phyloP scores from a whole-genome alignment of 2,113 vertebrate genomes.

The Capricornis sumatraensis region DNA sequence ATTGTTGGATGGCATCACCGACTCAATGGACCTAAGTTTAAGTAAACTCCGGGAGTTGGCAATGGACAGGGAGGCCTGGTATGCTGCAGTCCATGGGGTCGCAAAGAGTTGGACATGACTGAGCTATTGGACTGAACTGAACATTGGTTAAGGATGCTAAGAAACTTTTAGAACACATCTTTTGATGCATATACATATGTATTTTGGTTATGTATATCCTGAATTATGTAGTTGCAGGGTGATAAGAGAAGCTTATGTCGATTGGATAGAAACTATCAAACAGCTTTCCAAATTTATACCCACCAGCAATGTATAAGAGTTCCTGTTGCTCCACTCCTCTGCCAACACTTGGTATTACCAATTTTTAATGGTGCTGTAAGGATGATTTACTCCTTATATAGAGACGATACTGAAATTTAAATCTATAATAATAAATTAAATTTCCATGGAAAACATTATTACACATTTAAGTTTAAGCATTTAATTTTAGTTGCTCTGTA shows the following conservation, averaged over 20 bases:
- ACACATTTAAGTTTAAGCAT: not conserved
- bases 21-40: not conserved
- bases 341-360: not conserved
- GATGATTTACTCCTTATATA: not conserved
- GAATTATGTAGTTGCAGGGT: not conserved
- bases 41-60: not conserved
- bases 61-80: not conserved
- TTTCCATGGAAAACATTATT: not conserved
- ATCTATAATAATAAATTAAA: not conserved
- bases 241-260: not conserved
- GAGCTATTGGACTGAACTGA: not conserved
- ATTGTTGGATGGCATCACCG: not conserved
- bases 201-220: not conserved
- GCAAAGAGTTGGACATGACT: not conserved
- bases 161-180: not conserved
- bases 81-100: not conserved
- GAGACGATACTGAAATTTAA: not conserved
- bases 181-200: not conserved
- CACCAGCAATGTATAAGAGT: not conserved
- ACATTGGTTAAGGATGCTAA: not conserved
- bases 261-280: not conserved
- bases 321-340: not conserved
- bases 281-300: not conserved
- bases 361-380: not conserved
- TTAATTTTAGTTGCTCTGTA: not conserved